Conservation (phyloP, 2,888 invertebrate genomes). For the Cryptophagus acutangulus region DNA sequence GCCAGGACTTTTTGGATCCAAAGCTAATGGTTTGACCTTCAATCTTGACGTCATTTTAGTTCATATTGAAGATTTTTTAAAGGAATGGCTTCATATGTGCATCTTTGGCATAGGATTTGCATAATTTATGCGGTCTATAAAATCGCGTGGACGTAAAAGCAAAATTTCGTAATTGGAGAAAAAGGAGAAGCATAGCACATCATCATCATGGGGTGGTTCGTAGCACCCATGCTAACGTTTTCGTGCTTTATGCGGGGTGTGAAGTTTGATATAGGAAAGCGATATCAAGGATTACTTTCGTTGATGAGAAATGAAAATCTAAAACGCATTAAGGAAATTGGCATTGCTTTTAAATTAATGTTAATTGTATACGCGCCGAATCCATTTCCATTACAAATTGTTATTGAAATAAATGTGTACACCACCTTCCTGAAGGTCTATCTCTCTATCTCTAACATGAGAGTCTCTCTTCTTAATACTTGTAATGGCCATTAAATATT, state of each 20-base stretch:
- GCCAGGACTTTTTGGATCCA: too few species aligned
- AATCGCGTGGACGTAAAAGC: constrained; percentile 45
- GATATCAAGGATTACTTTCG: constrained; percentile 47
- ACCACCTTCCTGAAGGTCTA: too few species aligned
- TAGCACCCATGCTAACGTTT: too few species aligned
- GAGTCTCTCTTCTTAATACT: constrained; percentile 28
- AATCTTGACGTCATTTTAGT: too few species aligned
- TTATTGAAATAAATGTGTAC: constrained; percentile 36
- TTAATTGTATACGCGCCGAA: constrained; percentile 44
- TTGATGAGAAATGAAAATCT: constrained; percentile 50
- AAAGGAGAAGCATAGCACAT: too few species aligned
- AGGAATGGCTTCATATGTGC: constrained; percentile 19
- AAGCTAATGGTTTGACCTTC: too few species aligned
- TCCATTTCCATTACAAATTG: constrained; percentile 42
- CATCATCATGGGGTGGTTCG: too few species aligned
- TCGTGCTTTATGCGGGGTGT: constrained; percentile 43
- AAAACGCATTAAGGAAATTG: constrained; percentile 50
- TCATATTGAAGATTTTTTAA: too few species aligned
- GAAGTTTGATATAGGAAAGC: constrained; percentile 47
- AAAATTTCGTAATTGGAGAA: constrained; percentile 47
- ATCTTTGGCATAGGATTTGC: constrained; percentile 31
- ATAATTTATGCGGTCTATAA: constrained; percentile 42
- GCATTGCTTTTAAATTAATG: constrained; percentile 48
- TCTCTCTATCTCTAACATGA: too few species aligned
- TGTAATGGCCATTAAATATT: constrained; percentile 37